Conservation (phyloP, 2,113 vertebrate genomes). For the Clarias macrocephalus region DNA sequence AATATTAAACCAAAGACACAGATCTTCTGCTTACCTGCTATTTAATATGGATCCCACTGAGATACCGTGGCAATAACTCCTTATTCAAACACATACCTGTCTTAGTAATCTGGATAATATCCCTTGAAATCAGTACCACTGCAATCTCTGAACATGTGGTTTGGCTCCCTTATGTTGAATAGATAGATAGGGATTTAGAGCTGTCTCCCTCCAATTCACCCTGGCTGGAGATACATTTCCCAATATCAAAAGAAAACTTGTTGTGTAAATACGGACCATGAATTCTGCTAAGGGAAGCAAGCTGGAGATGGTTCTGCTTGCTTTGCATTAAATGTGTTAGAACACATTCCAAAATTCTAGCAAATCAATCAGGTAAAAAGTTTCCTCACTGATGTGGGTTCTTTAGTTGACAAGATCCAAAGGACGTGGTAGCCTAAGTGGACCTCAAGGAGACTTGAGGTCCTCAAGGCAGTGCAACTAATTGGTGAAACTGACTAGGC, state of each 20-base stretch:
- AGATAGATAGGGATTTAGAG: background rate
- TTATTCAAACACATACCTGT: background rate
- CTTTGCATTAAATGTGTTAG: background rate
- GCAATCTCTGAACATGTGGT: conserved; percentile 3
- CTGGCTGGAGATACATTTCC: conserved; percentile 17
- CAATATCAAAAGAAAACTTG: conserved; percentile 32
- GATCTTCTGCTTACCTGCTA: background rate
- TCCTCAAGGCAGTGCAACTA: too few species aligned
- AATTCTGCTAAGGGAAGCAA: background rate
- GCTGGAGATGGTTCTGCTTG: background rate
- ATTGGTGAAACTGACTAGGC: too few species aligned
- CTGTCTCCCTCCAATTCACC: conserved; percentile 3
- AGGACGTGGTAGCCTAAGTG: background rate
- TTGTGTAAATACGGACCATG: conserved; percentile 18
- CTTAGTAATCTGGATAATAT: conserved; percentile 11
- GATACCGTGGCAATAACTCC: background rate
- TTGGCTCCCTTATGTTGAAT: conserved; percentile 21
- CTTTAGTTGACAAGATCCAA: background rate
- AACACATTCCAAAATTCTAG: background rate
- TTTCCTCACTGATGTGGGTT: background rate
- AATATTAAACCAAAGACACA: conserved; percentile 32
- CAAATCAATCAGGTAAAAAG: background rate
- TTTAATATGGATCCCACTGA: background rate
- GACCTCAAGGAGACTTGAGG: too few species aligned
- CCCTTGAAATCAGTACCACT: background rate